Evolutionary conservation across 2,888 invertebrate genomes (phyloP), one percentile per base, ranked within the genome.

Genomic region (Hedya salicella): DNA sequence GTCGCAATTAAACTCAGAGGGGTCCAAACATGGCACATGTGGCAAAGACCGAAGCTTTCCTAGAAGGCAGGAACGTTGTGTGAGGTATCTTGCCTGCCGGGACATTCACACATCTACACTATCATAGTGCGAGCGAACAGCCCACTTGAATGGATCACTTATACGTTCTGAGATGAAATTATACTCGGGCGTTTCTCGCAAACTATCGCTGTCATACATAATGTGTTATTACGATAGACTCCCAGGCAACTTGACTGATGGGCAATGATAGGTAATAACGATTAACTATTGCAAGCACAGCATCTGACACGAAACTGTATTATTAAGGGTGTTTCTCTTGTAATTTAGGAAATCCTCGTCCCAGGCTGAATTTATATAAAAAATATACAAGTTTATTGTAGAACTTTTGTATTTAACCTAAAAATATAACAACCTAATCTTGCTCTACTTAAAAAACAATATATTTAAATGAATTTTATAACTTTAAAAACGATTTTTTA

Each of bases 131-230:
- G 32, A 19, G n/a, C 42, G 2, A 57, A 32, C 48, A 17, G 11
- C 56, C 25, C 25, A 57, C 57, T 57, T 46, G 46, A 57, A 57
- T n/a, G 44, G 44, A 46, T 57, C 57, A 57, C 19, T 57, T 57
- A 46, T 46, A 19, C 19, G 44, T 16, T 19, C 46, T 57, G 44
- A 57, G n/a, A 17, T 57, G n/a, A 57, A 30, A 44, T 46, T 57
- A 57, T 17, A 46, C 32, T 57, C n/a, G 9, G 42, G 44, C 56
- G 30, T 44, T 57, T 44, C 56, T 57, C 30, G 56, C 42, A n/a
- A 46, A 17, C 19, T 57, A 32, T 44, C 46, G 46, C n/a, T 13
- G 30, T 14, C 57, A 57, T 46, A 19, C 57, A 57, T 46, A 19
- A 57, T 44, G 44, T 44, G 30, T 44, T 17, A 57, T 57, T 44